Conservation (phyloP, 1,140 invertebrate species). For the Scaptomyza hsui region DNA sequence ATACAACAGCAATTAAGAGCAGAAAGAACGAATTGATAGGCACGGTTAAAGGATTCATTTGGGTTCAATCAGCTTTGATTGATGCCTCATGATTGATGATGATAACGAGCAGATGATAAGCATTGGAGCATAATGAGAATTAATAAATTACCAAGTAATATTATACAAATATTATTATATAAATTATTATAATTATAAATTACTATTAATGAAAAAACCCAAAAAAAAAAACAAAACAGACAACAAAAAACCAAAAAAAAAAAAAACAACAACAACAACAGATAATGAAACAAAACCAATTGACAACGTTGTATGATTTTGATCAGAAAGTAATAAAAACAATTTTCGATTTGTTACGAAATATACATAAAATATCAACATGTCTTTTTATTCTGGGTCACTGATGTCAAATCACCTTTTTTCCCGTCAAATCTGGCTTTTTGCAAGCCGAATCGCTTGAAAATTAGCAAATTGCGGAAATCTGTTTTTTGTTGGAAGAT, state of each 20-base stretch:
- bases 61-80: conserved; percentile 28
- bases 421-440: no score
- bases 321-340: conserved; percentile 83
- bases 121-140: conserved; percentile 62
- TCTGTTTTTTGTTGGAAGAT: no score
- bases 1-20: conserved; percentile 30
- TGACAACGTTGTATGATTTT: conserved; percentile 84
- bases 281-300: conserved; percentile 74
- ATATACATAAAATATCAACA: conserved; percentile 73
- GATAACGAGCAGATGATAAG: conserved; percentile 1
- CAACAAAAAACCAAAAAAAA: conserved; percentile 42
- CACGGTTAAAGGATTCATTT: conserved; percentile 18
- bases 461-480: no score
- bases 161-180: conserved; percentile 82
- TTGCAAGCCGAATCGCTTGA: no score
- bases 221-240: conserved; percentile 57
- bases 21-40: background rate
- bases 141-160: conserved; percentile 82
- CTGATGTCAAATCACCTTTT: no score
- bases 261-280: conserved; percentile 54
- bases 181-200: conserved; percentile 82
- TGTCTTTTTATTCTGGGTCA: conserved; percentile 24
- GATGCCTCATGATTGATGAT: conserved; percentile 20
- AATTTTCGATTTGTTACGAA: conserved; percentile 84
- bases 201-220: conserved; percentile 72